A percentile compares a stretch with the other conserved stretches of the same genome.
phyloP scores from a whole-genome alignment of 2,113 vertebrate genomes.

The Lipotes vexillifer region DNA sequence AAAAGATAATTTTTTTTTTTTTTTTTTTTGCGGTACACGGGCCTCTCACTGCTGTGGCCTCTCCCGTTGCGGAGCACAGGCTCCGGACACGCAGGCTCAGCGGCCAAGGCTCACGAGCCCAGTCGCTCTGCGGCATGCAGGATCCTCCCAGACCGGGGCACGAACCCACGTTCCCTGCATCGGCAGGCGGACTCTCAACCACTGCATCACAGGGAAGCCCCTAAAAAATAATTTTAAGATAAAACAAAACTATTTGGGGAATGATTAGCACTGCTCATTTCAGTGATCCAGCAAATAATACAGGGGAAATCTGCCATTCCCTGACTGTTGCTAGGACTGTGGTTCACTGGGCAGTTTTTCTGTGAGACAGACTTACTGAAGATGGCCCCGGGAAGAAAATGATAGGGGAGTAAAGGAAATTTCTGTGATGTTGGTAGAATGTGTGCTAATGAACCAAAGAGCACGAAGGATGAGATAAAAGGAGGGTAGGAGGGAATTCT shows the following conservation, averaged over 20 bases:
- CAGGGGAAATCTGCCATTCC: neutral
- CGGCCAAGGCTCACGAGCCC: too few species aligned
- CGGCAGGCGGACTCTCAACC: too few species aligned
- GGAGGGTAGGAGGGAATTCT: too few species aligned
- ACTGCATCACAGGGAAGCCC: too few species aligned
- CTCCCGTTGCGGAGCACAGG: too few species aligned
- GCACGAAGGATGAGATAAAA: neutral
- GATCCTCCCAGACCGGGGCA: too few species aligned
- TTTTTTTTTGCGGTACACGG: too few species aligned
- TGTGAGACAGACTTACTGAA: neutral
- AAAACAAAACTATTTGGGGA: neutral
- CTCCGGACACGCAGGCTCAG: too few species aligned
- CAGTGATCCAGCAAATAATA: neutral
- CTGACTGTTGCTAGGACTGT: neutral
- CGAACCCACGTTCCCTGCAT: too few species aligned
- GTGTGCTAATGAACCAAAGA: neutral
- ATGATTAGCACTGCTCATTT: neutral
- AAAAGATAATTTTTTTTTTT: too few species aligned
- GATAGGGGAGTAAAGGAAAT: neutral
- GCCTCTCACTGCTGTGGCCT: too few species aligned
- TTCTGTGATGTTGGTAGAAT: neutral
- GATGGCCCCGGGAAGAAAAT: neutral
- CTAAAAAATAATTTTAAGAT: neutral
- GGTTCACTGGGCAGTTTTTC: neutral
- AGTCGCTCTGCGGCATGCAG: too few species aligned